Evolutionary conservation across 1,140 invertebrate species (phyloP).

Genomic region (Pygmarrhopalites habei): DNA sequence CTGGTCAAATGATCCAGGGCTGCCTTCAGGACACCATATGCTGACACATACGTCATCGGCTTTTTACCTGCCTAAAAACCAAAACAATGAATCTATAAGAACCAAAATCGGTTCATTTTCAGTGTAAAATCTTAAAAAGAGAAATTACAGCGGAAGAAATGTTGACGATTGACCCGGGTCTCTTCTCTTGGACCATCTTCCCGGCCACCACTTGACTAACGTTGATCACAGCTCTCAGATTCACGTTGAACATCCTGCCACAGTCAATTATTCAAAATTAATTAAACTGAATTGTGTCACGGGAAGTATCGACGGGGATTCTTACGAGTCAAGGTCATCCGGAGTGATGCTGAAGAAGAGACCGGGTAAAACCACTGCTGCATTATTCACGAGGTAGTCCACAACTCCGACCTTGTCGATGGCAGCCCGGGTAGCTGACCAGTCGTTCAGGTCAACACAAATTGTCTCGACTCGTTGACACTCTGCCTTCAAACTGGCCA

Average conservation of each 20-base stretch:
- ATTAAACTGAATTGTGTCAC: background rate
- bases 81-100: too few relatives aligned
- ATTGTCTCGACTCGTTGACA: constrained; percentile 55
- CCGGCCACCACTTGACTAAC: too few relatives aligned
- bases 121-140: too few relatives aligned
- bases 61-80: too few relatives aligned
- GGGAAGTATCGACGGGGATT: constrained; percentile 1
- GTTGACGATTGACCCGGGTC: constrained; percentile 75
- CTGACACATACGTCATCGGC: too few relatives aligned
- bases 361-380: constrained; percentile 53
- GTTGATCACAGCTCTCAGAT: constrained; percentile 79
- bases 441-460: constrained; percentile 64
- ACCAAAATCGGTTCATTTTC: too few relatives aligned
- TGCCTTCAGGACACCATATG: too few relatives aligned
- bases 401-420: constrained; percentile 53
- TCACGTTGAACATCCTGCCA: constrained; percentile 63
- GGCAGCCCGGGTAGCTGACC: constrained; percentile 60
- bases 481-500: constrained; percentile 57
- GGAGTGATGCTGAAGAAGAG: constrained; percentile 59
- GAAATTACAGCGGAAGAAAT: constrained; percentile 51
- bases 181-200: constrained; percentile 62
- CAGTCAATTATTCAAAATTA: background rate
- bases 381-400: constrained; percentile 80
- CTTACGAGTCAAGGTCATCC: constrained; percentile 59
- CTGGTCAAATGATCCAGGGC: constrained; percentile 5